These are phyloP conservation scores for Dryobota labecula DNA, from an alignment of 2,888 invertebrate genomes.

Conservation along the genomic window DNA sequence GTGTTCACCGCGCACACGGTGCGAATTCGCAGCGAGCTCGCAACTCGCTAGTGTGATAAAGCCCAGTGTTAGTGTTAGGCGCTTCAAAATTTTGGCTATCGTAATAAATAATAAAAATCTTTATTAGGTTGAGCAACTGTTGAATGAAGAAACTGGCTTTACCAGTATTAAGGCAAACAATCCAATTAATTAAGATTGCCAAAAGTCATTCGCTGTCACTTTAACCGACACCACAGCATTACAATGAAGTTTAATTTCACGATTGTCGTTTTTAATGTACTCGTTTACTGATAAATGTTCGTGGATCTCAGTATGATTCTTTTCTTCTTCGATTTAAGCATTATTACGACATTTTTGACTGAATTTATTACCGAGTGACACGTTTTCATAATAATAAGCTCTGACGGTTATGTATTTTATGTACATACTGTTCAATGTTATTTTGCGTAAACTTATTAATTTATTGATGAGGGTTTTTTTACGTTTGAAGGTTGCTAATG, in stretches of 20 bases:
- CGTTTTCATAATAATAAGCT: constrained; percentile 25
- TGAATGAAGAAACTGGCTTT: constrained; percentile 12
- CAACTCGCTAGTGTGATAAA: too few species aligned
- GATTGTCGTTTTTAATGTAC: constrained; percentile 24
- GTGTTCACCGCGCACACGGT: too few species aligned
- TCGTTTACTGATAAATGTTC: constrained; percentile 34
- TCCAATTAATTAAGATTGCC: constrained; percentile 46
- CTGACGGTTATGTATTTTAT: constrained; percentile 17
- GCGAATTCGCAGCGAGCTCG: too few species aligned
- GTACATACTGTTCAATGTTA: constrained; percentile 10
- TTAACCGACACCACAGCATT: background rate
- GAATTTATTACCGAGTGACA: constrained; percentile 38
- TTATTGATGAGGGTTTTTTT: constrained; percentile 21
- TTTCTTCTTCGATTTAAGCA: constrained; percentile 6
- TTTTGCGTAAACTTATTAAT: constrained; percentile 41
- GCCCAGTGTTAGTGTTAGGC: too few species aligned
- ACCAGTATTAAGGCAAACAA: constrained; percentile 30
- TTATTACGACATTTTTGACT: constrained; percentile 28
- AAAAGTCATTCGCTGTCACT: constrained; percentile 34
- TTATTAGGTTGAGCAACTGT: too few species aligned
- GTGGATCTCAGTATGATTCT: background rate
- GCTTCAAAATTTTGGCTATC: background rate
- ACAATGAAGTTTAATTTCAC: constrained; percentile 49
- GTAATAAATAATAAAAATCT: too few species aligned
- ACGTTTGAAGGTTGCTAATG: background rate